A percentile compares a stretch with the other conserved stretches of the same genome.
Conservation (phyloP, 2,888 invertebrate genomes). For the Coecobrya sp. region DNA sequence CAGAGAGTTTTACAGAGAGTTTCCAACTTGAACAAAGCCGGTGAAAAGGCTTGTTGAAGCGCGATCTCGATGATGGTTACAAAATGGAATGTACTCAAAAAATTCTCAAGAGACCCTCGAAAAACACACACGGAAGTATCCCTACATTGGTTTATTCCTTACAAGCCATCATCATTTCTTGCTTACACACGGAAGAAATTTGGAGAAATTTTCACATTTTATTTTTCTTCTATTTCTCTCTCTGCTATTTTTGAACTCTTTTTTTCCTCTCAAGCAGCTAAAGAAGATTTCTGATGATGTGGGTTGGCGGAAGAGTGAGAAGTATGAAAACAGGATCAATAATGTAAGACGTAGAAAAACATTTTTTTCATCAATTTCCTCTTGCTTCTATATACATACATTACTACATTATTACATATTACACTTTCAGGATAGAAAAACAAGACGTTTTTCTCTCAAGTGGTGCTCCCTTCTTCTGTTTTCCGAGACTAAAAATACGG, state of each 20-base stretch:
- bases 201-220: conserved; percentile 14
- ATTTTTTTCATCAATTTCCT: conserved; percentile 73
- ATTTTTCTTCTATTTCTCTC: not conserved
- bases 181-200: not conserved
- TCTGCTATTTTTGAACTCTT: not conserved
- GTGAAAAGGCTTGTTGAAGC: conserved; percentile 35
- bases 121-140: conserved; percentile 36
- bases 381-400: not conserved
- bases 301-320: conserved; percentile 14
- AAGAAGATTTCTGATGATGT: not conserved
- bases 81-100: conserved; percentile 35
- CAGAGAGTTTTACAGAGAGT: not conserved
- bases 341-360: conserved; percentile 22
- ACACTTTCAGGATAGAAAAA: conserved; percentile 7
- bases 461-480: conserved; percentile 19
- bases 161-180: conserved; percentile 27
- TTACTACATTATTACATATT: conserved; percentile 9
- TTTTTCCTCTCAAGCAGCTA: not conserved
- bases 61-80: conserved; percentile 8
- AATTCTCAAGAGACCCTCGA: conserved; percentile 53
- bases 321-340: conserved; percentile 60
- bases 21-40: not conserved
- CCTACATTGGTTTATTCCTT: conserved; percentile 3
- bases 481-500: conserved; percentile 24
- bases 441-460: conserved; percentile 61